These are phyloP conservation scores for Odocoileus virginianus DNA, from an alignment of 2,113 vertebrate genomes.

Conservation along the genomic window DNA sequence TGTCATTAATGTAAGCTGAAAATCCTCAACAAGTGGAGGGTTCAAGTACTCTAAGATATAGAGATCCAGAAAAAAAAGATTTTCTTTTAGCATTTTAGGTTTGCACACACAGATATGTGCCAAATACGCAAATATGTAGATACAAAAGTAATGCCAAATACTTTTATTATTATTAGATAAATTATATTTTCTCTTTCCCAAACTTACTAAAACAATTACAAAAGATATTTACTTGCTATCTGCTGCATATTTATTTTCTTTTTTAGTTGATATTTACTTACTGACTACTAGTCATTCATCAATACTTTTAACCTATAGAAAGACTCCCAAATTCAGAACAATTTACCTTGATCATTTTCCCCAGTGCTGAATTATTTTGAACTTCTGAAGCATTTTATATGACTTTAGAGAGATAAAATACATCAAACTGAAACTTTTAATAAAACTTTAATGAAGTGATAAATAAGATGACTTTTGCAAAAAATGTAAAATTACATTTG, in stretches of 20 bases:
- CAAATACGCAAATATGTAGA: neutral
- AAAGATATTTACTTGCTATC: neutral
- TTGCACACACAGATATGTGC: accelerated
- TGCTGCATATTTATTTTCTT: slow-evolving; percentile 9
- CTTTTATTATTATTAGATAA: neutral
- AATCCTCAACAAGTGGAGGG: neutral
- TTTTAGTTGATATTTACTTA: slow-evolving; percentile 36
- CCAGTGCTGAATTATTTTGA: slow-evolving; percentile 32
- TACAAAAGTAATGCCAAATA: neutral
- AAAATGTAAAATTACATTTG: neutral
- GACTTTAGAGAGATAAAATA: slow-evolving; percentile 52
- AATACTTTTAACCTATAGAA: slow-evolving; percentile 48
- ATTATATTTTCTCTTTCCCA: neutral
- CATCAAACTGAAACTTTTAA: slow-evolving; percentile 24
- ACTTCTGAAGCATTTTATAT: slow-evolving; percentile 39
- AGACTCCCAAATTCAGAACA: slow-evolving; percentile 11
- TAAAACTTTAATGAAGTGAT: neutral
- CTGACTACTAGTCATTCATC: slow-evolving; percentile 12
- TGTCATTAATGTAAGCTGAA: neutral
- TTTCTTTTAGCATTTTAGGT: neutral
- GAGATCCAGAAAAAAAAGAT: neutral
- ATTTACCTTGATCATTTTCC: slow-evolving; percentile 35
- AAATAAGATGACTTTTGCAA: neutral
- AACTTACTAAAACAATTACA: neutral
- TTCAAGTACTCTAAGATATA: neutral